Conservation (phyloP, 2,888 invertebrate genomes). For the Griposia aprilina region DNA sequence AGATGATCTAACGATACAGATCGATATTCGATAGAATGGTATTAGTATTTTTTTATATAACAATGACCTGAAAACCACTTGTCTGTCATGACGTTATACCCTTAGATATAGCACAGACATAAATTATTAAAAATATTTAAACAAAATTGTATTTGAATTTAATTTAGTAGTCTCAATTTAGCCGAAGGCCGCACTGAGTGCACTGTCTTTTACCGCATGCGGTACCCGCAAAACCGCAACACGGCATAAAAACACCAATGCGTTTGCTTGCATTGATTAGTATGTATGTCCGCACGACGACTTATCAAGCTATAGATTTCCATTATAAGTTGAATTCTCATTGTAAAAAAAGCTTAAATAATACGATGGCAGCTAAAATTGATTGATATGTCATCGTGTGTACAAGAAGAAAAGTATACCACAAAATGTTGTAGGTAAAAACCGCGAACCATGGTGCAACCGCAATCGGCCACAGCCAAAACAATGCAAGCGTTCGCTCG, state of each 20-base stretch:
- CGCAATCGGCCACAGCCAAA: not conserved
- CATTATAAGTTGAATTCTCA: too few relatives aligned
- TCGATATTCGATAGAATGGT: slow-evolving; percentile 38
- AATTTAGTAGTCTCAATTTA: not conserved
- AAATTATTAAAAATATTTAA: not conserved
- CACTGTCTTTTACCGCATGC: not conserved
- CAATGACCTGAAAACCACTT: not conserved
- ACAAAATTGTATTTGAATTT: not conserved
- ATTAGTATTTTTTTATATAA: not conserved
- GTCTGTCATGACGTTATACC: not conserved
- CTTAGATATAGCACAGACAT: rapidly evolving
- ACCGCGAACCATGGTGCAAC: not conserved
- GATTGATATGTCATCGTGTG: too few relatives aligned
- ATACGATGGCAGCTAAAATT: too few relatives aligned
- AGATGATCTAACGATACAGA: slow-evolving; percentile 52
- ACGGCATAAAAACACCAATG: not conserved
- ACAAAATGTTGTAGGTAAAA: not conserved
- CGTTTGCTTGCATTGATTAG: not conserved
- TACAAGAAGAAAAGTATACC: not conserved
- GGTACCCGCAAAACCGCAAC: not conserved
- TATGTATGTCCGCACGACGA: too few relatives aligned
- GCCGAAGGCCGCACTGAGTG: too few relatives aligned
- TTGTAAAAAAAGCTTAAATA: too few relatives aligned
- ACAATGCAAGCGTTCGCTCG: not conserved
- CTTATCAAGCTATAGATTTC: too few relatives aligned